A percentile compares a stretch with the other conserved stretches of the same genome.
Conservation (phyloP, 2,888 invertebrate species). For the Lottia gigantea region DNA sequence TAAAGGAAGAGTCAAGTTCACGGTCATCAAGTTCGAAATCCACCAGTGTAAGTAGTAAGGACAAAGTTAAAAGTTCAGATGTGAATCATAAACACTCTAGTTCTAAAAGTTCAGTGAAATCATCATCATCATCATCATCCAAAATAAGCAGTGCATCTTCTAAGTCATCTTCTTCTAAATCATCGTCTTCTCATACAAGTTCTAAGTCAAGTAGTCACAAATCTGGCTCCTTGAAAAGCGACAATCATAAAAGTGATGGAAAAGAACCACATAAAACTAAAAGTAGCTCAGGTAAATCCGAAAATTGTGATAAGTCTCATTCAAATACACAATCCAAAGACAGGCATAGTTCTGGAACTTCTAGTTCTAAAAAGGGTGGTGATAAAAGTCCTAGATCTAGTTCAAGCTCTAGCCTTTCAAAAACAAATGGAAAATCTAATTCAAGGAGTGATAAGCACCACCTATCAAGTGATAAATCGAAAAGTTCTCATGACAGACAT, state of each 20-base stretch:
- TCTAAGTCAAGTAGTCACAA: neutral
- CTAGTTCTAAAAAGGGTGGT: neutral
- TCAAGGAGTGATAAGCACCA: neutral
- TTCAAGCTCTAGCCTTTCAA: neutral
- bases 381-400: neutral
- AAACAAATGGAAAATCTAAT: neutral
- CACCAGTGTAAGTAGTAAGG: neutral
- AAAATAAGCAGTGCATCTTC: slow-evolving; percentile 17
- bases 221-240: neutral
- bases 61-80: slow-evolving; percentile 19
- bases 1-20: slow-evolving; percentile 27
- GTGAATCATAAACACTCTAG: slow-evolving; percentile 13
- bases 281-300: neutral
- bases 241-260: neutral
- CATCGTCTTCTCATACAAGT: slow-evolving; percentile 11
- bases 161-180: slow-evolving; percentile 19
- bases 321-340: neutral
- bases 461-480: too few relatives aligned
- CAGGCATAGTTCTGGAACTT: neutral
- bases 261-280: slow-evolving; percentile 2
- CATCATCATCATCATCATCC: slow-evolving; percentile 22
- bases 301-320: too few relatives aligned
- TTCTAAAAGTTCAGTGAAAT: slow-evolving; percentile 14
- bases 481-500: too few relatives aligned
- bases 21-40: slow-evolving; percentile 17